Conservation (phyloP, 2,888 invertebrate genomes). For the Carpatolechia fugitivella region DNA sequence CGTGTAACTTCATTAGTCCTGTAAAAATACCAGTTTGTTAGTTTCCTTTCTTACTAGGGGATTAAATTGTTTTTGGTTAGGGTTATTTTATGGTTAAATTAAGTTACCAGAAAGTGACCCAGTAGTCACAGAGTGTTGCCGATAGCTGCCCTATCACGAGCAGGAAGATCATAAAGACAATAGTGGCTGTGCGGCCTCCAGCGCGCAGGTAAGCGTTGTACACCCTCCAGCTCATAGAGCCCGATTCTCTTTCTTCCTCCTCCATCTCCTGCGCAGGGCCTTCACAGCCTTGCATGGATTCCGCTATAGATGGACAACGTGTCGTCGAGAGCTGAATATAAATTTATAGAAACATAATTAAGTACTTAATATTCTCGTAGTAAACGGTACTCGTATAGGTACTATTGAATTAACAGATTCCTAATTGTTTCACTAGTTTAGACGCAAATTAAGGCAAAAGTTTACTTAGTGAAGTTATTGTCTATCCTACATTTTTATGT, state of each 20-base stretch:
- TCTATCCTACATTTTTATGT: no score
- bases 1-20: slow-evolving; percentile 74
- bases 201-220: slow-evolving; percentile 81
- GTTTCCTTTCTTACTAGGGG: not conserved
- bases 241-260: slow-evolving; percentile 80
- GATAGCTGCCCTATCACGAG: slow-evolving; percentile 82
- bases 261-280: slow-evolving; percentile 77
- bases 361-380: no score
- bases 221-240: slow-evolving; percentile 82
- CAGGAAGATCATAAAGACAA: slow-evolving; percentile 74
- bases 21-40: not conserved
- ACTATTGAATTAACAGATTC: no score
- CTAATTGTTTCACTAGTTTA: no score
- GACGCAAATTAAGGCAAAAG: no score
- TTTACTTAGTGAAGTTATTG: no score
- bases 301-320: slow-evolving; percentile 67
- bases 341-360: not conserved
- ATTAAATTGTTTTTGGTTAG: no score
- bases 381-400: no score
- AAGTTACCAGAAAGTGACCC: slow-evolving; percentile 85
- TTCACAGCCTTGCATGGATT: slow-evolving; percentile 63
- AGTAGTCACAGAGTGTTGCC: slow-evolving; percentile 86
- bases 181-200: slow-evolving; percentile 74
- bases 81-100: no score
- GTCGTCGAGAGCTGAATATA: slow-evolving; percentile 61